Evolutionary conservation across 2,888 invertebrate species (phyloP), one percentile per base, ranked within the genome.

Genomic region (Amphipoea oculea): DNA sequence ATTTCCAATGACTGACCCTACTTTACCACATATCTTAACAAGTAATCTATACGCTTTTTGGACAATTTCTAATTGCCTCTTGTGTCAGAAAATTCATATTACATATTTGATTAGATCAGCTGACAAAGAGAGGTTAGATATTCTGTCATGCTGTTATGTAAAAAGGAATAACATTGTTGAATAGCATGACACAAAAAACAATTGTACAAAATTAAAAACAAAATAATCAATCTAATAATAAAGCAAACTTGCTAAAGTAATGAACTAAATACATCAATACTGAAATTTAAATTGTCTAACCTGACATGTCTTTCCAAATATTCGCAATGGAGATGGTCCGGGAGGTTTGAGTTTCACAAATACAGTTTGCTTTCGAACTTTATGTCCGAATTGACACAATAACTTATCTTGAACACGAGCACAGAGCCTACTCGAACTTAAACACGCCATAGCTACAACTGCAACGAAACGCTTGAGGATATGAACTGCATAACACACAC

Each of bases 381-480:
- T 97, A 96, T 97, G 97, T 97, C 98, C 97, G 95, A 98, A 98
- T 97, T 98, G 98, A 97, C 98, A 98, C 98, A 98, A 97, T 95
- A 97, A 97, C 97, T 98, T 98, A 97, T 98, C 98, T 95, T 97
- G 97, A 95, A 98, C 98, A 97, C 98, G 98, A 97, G 97, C 98
- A 98, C 98, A 98, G 96, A 98, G 97, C 97, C 98, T 98, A 97
- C 98, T 98, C 97, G 98, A 98, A 97, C 98, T 98, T 97, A 98
- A 97, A 98, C 98, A 98, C 98, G 98, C 98, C 98, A 98, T 98
- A 97, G 98, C 97, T 97, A 97, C 97, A 97, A 98, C 98, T 97
- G 97, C 97, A 98, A 97, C 98, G 97, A 97, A 96, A 95, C 96
- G 96, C 96, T 97, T 94, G 95, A 95, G 94, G 94, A 97, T 96